phyloP scores from a whole-genome alignment of 2,797 vertebrate species.

The Micropoecilia bifurca region DNA sequence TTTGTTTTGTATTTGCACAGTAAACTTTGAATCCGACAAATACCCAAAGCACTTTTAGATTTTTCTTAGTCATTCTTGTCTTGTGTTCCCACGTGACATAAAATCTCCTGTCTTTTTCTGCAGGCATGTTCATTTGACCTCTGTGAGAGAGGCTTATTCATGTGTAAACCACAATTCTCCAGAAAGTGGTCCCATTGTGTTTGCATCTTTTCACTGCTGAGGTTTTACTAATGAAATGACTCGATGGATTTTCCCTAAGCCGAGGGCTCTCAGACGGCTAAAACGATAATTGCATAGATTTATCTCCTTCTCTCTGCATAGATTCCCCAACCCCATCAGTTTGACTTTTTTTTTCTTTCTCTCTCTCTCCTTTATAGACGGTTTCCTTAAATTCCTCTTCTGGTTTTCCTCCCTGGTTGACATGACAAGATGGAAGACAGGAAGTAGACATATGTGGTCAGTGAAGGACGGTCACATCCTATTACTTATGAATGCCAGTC shows the following conservation, averaged over 20 bases:
- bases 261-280: conserved; percentile 41
- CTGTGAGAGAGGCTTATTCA: conserved; percentile 50
- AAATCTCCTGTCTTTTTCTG: conserved; percentile 43
- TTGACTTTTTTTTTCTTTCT: conserved; percentile 14
- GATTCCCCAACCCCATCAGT: conserved; percentile 54
- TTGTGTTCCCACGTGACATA: conserved; percentile 37
- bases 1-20: not conserved
- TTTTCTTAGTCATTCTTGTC: conserved; percentile 11
- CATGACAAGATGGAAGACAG: conserved; percentile 10
- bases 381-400: conserved; percentile 34
- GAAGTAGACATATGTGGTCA: conserved; percentile 31
- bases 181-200: conserved; percentile 62
- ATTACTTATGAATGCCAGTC: conserved; percentile 19
- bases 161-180: conserved; percentile 33
- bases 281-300: conserved; percentile 61
- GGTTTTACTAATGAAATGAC: conserved; percentile 65
- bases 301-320: conserved; percentile 57
- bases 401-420: conserved; percentile 30
- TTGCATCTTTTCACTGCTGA: conserved; percentile 50
- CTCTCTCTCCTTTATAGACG: conserved; percentile 20
- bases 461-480: conserved; percentile 39
- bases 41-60: conserved; percentile 19
- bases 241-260: conserved; percentile 71
- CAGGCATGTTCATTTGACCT: conserved; percentile 54
- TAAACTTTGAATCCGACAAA: not conserved